These are phyloP conservation scores for Arion vulgaris DNA, from an alignment of 1,140 invertebrate species.

Conservation along the genomic window DNA sequence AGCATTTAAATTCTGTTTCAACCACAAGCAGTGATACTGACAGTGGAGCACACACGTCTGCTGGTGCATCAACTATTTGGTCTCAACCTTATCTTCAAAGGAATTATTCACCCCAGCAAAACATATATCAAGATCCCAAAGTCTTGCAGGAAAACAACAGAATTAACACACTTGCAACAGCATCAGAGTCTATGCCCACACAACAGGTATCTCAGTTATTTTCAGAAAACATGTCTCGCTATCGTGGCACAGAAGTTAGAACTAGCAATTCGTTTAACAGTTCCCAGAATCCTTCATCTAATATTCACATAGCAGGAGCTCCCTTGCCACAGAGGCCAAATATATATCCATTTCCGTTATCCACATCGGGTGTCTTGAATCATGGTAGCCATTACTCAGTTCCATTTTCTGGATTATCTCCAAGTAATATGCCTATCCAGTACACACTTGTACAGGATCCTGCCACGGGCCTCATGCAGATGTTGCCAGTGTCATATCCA, in stretches of 20 bases:
- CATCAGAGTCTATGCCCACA: neutral
- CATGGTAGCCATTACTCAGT: neutral
- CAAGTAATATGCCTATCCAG: conserved; percentile 48
- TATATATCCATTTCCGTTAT: neutral
- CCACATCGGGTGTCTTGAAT: neutral
- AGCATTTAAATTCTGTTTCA: conserved; percentile 20
- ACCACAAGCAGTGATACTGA: neutral
- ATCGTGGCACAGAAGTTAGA: neutral
- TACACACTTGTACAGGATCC: conserved; percentile 67
- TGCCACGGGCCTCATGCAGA: conserved; percentile 61
- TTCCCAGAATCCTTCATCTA: neutral
- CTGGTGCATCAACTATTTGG: neutral
- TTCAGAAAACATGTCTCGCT: neutral
- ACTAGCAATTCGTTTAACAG: neutral
- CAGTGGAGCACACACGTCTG: neutral
- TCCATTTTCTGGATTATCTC: conserved; percentile 14
- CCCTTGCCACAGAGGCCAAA: neutral
- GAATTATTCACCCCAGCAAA: neutral
- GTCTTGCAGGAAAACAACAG: neutral
- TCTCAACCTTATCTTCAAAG: neutral
- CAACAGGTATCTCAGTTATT: neutral
- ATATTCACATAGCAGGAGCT: neutral
- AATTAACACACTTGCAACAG: neutral
- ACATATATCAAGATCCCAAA: neutral
- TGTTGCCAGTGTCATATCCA: conserved; percentile 58